Percentiles rank a stretch among this genome's conserved stretches.
Conservation (phyloP, 2,888 invertebrate genomes). For the Ormyrus nitidulus region DNA sequence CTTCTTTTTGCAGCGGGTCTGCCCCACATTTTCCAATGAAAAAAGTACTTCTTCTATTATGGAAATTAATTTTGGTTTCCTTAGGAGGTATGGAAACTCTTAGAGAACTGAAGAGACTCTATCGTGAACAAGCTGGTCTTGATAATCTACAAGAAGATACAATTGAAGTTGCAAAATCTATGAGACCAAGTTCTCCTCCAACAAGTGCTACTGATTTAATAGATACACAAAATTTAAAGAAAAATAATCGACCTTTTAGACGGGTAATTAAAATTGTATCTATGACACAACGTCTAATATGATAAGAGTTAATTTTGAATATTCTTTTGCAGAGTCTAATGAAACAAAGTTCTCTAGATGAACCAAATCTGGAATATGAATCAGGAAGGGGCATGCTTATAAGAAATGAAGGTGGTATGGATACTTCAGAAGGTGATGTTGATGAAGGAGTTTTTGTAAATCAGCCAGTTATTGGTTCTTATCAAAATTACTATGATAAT, state of each 20-base stretch:
- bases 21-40: conserved; percentile 99
- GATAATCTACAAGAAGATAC: conserved; percentile 93
- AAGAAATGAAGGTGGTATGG: conserved; percentile 79
- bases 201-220: conserved; percentile 93
- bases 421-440: conserved; percentile 77
- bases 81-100: conserved; percentile 93
- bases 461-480: conserved; percentile 60
- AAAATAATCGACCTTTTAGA: conserved; percentile 82
- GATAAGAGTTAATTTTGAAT: conserved; percentile 19
- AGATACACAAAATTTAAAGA: conserved; percentile 89
- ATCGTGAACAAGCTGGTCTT: conserved; percentile 84
- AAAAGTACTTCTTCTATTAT: conserved; percentile 94
- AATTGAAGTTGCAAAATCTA: conserved; percentile 92
- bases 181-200: conserved; percentile 97
- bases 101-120: conserved; percentile 84
- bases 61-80: conserved; percentile 95
- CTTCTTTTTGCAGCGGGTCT: conserved; percentile 95
- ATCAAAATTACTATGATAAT: conserved; percentile 69
- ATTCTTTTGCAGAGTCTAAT: conserved; percentile 80
- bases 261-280: conserved; percentile 74
- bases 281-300: conserved; percentile 13
- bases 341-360: conserved; percentile 94
- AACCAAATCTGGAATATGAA: conserved; percentile 77
- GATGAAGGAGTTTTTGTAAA: conserved; percentile 76
- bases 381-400: conserved; percentile 67